Evolutionary conservation across 2,113 vertebrate genomes (phyloP).

Genomic region (Oreotragus oreotragus): DNA sequence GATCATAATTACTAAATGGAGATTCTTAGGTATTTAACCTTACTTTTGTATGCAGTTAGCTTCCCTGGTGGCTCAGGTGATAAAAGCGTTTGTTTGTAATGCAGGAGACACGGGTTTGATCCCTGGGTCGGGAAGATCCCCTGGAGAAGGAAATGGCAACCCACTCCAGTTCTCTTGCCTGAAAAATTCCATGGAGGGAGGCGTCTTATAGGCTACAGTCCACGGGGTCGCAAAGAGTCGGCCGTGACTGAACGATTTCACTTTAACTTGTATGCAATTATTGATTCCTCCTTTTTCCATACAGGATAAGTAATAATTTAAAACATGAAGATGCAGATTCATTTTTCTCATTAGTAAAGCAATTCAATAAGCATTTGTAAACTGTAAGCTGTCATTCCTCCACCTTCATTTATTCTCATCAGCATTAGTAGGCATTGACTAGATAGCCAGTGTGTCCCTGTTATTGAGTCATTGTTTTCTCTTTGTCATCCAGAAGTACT

Average conservation of each 20-base stretch:
- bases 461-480: not conserved
- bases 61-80: too few species aligned
- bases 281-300: not conserved
- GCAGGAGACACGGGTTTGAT: too few species aligned
- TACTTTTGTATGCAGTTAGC: not conserved
- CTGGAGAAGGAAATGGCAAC: too few species aligned
- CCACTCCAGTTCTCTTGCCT: too few species aligned
- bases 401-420: not conserved
- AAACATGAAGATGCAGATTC: not conserved
- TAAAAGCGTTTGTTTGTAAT: too few species aligned
- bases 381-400: not conserved
- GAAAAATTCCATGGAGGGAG: too few species aligned
- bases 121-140: too few species aligned
- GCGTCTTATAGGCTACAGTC: too few species aligned
- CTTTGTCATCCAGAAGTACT: not conserved
- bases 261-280: not conserved
- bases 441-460: not conserved
- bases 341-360: not conserved
- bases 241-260: too few species aligned
- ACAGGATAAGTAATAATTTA: not conserved
- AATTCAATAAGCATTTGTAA: not conserved
- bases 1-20: not conserved
- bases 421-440: not conserved
- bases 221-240: accelerated
- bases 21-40: not conserved